Evolutionary conservation across 2,888 invertebrate genomes (phyloP).

Genomic region (Chaitophorus viminalis): DNA sequence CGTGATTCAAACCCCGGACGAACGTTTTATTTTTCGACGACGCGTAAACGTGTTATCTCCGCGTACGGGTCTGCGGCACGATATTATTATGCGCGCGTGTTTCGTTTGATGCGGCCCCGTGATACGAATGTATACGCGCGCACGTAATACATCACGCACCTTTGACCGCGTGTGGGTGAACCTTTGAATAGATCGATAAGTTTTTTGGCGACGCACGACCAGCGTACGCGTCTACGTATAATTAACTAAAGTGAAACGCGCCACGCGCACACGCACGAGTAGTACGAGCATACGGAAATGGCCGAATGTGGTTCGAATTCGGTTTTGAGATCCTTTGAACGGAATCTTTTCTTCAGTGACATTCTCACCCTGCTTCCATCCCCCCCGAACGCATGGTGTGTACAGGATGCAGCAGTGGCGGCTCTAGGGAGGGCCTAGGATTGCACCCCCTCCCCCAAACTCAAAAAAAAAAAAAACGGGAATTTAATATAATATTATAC

Average conservation of each 20-base stretch:
- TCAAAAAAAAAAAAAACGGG: too few relatives aligned
- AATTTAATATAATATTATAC: too few relatives aligned
- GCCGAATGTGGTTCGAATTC: conserved; percentile 16
- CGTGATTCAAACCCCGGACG: too few relatives aligned
- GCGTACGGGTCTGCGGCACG: background rate
- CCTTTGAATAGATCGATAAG: background rate
- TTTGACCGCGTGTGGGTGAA: background rate
- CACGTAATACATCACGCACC: background rate
- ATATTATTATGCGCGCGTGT: background rate
- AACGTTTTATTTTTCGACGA: background rate
- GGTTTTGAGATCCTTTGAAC: background rate
- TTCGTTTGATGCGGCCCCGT: background rate
- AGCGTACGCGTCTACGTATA: background rate
- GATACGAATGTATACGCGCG: background rate
- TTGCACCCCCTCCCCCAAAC: too few relatives aligned
- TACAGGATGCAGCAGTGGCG: too few relatives aligned
- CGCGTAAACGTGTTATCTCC: background rate
- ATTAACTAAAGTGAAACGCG: background rate
- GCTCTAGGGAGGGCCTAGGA: too few relatives aligned
- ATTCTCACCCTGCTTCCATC: too few relatives aligned
- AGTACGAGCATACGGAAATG: background rate
- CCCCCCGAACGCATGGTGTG: background rate
- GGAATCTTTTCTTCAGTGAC: background rate
- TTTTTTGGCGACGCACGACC: background rate
- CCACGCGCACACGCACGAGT: background rate